These are phyloP conservation scores for Drosophila anomalata DNA, from an alignment of 2,888 invertebrate species.

Conservation along the genomic window DNA sequence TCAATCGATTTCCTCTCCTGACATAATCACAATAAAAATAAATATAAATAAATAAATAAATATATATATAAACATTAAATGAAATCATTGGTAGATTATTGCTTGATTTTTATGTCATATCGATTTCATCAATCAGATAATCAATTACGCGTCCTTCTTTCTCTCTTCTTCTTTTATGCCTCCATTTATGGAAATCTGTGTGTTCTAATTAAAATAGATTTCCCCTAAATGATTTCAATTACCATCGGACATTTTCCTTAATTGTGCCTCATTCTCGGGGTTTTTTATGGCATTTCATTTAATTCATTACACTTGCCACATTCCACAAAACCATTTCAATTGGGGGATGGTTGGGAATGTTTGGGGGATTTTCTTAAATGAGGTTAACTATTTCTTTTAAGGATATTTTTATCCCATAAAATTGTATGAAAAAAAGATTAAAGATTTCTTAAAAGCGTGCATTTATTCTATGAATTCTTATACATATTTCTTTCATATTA, in stretches of 20 bases:
- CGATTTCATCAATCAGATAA: slow-evolving; percentile 29
- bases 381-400: too few relatives aligned
- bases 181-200: neutral
- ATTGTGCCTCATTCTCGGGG: neutral
- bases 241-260: neutral
- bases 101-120: slow-evolving; percentile 11
- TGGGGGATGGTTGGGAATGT: neutral
- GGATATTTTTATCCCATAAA: too few relatives aligned
- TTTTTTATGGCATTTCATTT: neutral
- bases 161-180: neutral
- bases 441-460: too few relatives aligned
- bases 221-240: slow-evolving; percentile 16
- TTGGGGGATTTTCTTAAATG: too few relatives aligned
- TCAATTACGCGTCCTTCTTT: slow-evolving; percentile 4
- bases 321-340: slow-evolving; percentile 1
- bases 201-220: slow-evolving; percentile 6
- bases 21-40: slow-evolving; percentile 9
- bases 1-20: slow-evolving; percentile 20
- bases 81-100: slow-evolving; percentile 11
- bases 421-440: too few relatives aligned
- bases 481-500: too few relatives aligned
- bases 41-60: slow-evolving; percentile 1
- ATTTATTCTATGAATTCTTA: too few relatives aligned
- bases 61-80: slow-evolving; percentile 10
- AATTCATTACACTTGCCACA: neutral